phyloP scores from a whole-genome alignment of 2,888 invertebrate species.

The Ommatoiulus sabulosus region DNA sequence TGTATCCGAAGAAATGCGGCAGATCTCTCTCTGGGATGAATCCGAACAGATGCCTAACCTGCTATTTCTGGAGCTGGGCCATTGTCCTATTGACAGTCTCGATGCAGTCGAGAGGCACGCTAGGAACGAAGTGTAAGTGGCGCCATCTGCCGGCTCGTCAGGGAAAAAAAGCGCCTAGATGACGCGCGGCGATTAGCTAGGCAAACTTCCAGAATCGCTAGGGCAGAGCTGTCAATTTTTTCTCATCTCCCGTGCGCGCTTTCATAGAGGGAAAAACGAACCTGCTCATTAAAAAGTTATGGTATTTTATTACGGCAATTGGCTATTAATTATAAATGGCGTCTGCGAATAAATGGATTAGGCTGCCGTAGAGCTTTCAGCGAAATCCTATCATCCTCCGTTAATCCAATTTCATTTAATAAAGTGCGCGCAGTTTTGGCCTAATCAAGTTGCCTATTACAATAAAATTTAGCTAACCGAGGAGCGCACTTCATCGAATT shows the following conservation, averaged over 20 bases:
- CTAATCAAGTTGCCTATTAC: conserved; percentile 26
- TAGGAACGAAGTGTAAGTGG: conserved; percentile 36
- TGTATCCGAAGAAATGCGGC: conserved; percentile 18
- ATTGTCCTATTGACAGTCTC: conserved; percentile 9
- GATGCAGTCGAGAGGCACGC: background rate
- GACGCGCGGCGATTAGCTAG: background rate
- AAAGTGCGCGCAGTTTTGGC: conserved; percentile 41
- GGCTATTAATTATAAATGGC: conserved; percentile 44
- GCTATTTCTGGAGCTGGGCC: conserved; percentile 31
- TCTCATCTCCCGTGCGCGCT: background rate
- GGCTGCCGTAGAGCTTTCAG: conserved; percentile 14
- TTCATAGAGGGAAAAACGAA: background rate
- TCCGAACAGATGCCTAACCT: background rate
- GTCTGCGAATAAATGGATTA: conserved; percentile 29
- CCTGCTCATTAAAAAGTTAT: conserved; percentile 30
- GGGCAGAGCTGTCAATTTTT: background rate
- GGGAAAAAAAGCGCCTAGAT: too few species aligned
- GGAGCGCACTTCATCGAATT: background rate
- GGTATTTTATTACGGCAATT: background rate
- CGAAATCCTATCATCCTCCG: conserved; percentile 33
- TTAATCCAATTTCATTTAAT: conserved; percentile 46
- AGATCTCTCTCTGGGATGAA: background rate
- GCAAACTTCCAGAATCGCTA: background rate
- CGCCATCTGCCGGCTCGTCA: background rate
- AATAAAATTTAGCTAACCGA: background rate